phyloP scores from a whole-genome alignment of 2,797 vertebrate genomes.

The Hippopotamyrus pictus region DNA sequence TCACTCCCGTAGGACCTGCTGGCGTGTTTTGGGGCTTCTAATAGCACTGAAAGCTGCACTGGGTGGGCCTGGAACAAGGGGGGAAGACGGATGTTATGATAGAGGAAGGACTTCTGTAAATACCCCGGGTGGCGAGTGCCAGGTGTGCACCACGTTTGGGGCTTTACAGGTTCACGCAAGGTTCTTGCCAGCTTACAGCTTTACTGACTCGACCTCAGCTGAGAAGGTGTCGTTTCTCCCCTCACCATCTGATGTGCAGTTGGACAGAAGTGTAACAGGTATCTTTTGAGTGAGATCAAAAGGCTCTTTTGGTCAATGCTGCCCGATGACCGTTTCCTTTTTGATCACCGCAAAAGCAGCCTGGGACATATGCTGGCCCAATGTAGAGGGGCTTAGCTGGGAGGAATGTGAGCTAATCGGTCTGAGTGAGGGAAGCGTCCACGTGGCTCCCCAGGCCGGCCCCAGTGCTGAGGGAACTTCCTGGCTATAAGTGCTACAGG shows the following conservation, averaged over 20 bases:
- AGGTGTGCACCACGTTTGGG: not conserved
- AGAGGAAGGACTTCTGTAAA: constrained; percentile 8
- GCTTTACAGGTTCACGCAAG: not conserved
- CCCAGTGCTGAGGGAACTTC: not conserved
- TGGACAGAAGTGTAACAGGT: not conserved
- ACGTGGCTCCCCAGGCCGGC: not conserved
- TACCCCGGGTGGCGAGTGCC: not conserved
- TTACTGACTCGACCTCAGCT: not conserved
- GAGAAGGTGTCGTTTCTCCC: not conserved
- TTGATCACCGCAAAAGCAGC: no score
- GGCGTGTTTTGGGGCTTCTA: not conserved
- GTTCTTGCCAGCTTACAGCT: constrained; percentile 1
- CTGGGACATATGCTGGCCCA: not conserved
- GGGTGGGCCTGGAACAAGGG: constrained; percentile 13
- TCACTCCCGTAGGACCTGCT: not conserved
- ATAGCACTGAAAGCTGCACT: not conserved
- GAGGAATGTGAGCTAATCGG: not conserved
- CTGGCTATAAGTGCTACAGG: not conserved
- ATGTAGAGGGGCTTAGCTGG: not conserved
- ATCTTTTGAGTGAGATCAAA: not conserved
- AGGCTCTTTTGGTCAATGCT: not conserved
- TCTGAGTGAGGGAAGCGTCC: not conserved
- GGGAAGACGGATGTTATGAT: constrained; percentile 8
- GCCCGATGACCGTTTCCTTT: not conserved
- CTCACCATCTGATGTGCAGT: not conserved